Evolutionary conservation across 2,888 invertebrate genomes (phyloP).

Genomic region (Lymantria monacha): DNA sequence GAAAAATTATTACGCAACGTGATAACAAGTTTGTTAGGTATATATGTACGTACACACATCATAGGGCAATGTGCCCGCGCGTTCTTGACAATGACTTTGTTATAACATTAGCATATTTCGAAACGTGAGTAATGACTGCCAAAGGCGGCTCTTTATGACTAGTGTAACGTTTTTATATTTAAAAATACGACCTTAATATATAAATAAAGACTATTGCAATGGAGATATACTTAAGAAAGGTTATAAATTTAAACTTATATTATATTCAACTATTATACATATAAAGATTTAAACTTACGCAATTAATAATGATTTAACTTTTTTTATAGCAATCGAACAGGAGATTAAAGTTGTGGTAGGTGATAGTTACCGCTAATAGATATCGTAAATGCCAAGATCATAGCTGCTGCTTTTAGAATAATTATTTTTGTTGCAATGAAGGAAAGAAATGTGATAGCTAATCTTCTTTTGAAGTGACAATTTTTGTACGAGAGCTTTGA

Average conservation of each 20-base stretch:
- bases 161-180: constrained; percentile 17
- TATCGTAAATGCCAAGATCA: too few species aligned
- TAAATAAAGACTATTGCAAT: not conserved
- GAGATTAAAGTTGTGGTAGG: too few species aligned
- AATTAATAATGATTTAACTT: not conserved
- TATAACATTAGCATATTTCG: constrained; percentile 32
- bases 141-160: constrained; percentile 21
- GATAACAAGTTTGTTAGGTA: constrained; percentile 7
- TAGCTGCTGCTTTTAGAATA: too few species aligned
- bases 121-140: constrained; percentile 31
- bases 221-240: not conserved
- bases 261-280: not conserved
- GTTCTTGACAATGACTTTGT: constrained; percentile 38
- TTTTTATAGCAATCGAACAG: not conserved
- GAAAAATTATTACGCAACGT: not conserved
- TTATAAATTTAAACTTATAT: not conserved
- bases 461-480: too few species aligned
- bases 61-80: constrained; percentile 32
- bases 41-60: constrained; percentile 7
- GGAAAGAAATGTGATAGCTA: too few species aligned
- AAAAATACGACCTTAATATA: not conserved
- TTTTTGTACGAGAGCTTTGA: too few species aligned
- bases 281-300: not conserved
- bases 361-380: too few species aligned
- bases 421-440: too few species aligned